Evolutionary conservation across 1,140 invertebrate genomes (phyloP).

Genomic region (Drosophila triauraria): DNA sequence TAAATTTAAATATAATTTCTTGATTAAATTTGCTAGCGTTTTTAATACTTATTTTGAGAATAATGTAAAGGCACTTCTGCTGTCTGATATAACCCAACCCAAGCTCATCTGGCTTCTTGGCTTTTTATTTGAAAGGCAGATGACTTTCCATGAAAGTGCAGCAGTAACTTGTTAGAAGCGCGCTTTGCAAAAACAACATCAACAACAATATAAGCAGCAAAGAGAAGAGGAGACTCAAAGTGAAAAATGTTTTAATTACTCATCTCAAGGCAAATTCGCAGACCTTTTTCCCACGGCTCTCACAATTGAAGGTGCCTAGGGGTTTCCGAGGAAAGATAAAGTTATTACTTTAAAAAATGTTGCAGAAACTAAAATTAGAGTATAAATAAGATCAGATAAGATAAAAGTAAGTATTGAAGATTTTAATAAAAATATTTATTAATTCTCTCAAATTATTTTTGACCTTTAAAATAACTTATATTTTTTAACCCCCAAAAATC

Average conservation of each 20-base stretch:
- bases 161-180: conserved; percentile 54
- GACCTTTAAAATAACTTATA: neutral
- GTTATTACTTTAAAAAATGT: conserved; percentile 6
- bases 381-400: neutral
- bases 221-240: conserved; percentile 55
- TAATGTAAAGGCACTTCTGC: neutral
- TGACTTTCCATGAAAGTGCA: conserved; percentile 53
- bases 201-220: conserved; percentile 30
- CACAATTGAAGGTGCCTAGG: conserved; percentile 10
- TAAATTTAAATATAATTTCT: conserved; percentile 9
- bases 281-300: conserved; percentile 6
- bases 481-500: neutral
- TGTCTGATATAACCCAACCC: conserved; percentile 16
- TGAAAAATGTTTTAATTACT: conserved; percentile 84
- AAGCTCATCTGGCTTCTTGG: conserved; percentile 43
- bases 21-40: neutral
- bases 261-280: conserved; percentile 56
- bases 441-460: neutral
- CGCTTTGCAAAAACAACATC: conserved; percentile 58
- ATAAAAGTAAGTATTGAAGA: neutral
- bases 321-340: neutral
- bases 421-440: too few relatives aligned
- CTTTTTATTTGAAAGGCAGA: conserved; percentile 65
- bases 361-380: neutral
- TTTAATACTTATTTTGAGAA: neutral